Percentiles rank a stretch among this genome's conserved stretches.
Evolutionary conservation across 2,113 vertebrate species (phyloP).

Genomic region (Malurus melanocephalus): DNA sequence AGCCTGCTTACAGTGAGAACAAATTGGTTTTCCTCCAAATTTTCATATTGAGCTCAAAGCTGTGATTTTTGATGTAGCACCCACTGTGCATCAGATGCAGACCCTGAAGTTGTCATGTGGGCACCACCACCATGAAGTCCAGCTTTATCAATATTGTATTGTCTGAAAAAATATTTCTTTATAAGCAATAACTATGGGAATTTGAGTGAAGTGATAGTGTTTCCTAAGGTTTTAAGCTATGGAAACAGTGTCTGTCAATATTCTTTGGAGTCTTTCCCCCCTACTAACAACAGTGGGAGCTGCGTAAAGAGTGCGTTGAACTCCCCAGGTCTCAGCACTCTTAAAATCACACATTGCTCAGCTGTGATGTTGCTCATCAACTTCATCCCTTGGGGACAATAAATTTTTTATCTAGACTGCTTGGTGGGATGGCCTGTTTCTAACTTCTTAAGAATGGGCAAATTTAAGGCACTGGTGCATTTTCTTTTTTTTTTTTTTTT

Average conservation of each 20-base stretch:
- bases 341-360: not conserved
- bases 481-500: not conserved
- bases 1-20: not conserved
- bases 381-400: not conserved
- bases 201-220: not conserved
- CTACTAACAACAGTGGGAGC: not conserved
- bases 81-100: not conserved
- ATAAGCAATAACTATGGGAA: not conserved
- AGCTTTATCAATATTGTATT: not conserved
- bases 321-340: not conserved
- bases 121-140: not conserved
- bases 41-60: not conserved
- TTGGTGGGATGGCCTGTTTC: not conserved
- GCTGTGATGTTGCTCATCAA: not conserved
- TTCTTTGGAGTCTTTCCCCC: not conserved
- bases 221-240: conserved; percentile 8
- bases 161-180: not conserved
- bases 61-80: not conserved
- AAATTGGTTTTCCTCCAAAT: not conserved
- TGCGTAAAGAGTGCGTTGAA: not conserved
- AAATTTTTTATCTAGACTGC: not conserved
- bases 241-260: not conserved
- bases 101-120: rapidly evolving
- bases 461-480: not conserved
- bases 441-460: not conserved